Base-by-base conservation (phyloP, 92 coral and sea anemone species). In the Paramuricea clavata region DNA sequence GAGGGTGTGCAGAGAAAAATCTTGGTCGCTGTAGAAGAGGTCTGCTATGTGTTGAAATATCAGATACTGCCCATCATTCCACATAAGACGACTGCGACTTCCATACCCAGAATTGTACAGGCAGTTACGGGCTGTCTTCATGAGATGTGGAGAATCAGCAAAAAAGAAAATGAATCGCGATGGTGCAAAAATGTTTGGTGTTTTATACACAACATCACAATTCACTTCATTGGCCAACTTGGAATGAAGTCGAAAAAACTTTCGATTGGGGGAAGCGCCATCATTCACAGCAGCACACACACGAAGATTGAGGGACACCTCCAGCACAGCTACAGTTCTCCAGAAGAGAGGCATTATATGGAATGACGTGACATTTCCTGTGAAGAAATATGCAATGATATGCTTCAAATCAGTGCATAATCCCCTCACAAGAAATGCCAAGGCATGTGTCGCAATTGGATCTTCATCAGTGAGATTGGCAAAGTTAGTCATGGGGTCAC, bases 401-500 rank as follows among this genome's bases (percentile, higher is more conserved):
- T 89, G 87, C 81, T 92, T 89, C 28, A 92, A 85, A 65, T 92
- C 91, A 21, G 94, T 88, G 74, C 89, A 92, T 22, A 89, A 69
- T 28, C 92, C 94, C 56, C 92, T 42, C 22, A 92, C 90, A 30
- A 92, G 82, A 77, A 92, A 92, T 52, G 82, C 89, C 15, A 89
- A 49, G 59, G 92, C 92, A 86, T 89, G 91, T 28, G 92, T 49
- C 8, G 95, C 92, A 52, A 89, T 85, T 49, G 23, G 44, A 75
- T 92, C 91, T 28, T 56, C 85, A 76, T 89, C 76, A 44, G 61
- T 83, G 28, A 89, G 59, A 49, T 76, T 85, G 32, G 84, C 92
- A 89, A 77, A 92, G 88, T 89, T 92, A 26, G 90, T 54, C 25
- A 89, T 90, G 30, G 82, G 93, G 43, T 92, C 89, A n/a, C 94